phyloP scores from a whole-genome alignment of 2,113 vertebrate species.

The Seriola dumerili region DNA sequence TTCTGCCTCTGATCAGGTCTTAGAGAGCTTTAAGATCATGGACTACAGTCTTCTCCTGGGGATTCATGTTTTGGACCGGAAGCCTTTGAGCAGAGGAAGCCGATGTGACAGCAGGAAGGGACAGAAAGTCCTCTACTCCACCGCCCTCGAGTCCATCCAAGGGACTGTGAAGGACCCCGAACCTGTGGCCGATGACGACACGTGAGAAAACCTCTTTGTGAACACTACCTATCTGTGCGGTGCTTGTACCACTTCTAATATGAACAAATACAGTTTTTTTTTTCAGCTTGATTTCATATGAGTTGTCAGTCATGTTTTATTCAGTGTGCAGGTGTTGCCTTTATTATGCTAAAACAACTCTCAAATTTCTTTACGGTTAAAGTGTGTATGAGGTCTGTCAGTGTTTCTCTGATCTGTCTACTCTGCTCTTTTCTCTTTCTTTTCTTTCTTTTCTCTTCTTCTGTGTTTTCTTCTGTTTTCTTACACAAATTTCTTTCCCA shows the following conservation, averaged over 20 bases:
- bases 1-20: slow-evolving; percentile 83
- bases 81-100: slow-evolving; percentile 83
- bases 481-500: background rate
- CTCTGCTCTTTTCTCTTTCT: too few species aligned
- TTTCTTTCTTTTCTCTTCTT: background rate
- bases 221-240: background rate
- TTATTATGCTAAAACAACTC: background rate
- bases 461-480: background rate
- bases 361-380: background rate
- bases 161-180: slow-evolving; percentile 90
- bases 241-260: background rate
- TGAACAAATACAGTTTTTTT: background rate
- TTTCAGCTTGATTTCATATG: background rate
- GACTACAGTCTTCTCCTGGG: slow-evolving; percentile 97
- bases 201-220: slow-evolving; percentile 84
- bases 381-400: background rate
- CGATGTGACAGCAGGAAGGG: slow-evolving; percentile 88
- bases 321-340: background rate
- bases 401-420: background rate
- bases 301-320: too few species aligned
- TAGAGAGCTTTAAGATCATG: slow-evolving; percentile 99
- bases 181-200: slow-evolving; percentile 85
- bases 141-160: slow-evolving; percentile 96
- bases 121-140: slow-evolving; percentile 96
- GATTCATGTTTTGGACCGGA: slow-evolving; percentile 89